Base-by-base conservation (phyloP, 2,888 invertebrate species). In the Osmoderma eremita region DNA sequence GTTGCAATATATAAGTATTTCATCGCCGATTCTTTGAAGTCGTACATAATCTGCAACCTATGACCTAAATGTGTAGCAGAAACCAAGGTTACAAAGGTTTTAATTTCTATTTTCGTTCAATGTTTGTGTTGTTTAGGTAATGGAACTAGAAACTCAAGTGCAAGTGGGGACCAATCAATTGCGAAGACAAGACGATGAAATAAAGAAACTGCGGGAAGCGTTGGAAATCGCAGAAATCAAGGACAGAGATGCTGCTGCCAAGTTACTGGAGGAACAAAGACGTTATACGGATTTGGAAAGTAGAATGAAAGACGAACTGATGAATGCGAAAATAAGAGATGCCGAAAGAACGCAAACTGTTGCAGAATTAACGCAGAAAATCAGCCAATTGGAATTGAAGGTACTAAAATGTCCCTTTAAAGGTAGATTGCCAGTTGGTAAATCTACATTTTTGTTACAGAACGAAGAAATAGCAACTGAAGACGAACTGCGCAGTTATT, bases 131-230 rank as follows among this genome's bases (percentile, higher is more conserved):
- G 50, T 73, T 48, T 70, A 89, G 88, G 90, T 91, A 0, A 94
- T 98, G 98, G 98, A 98, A 82, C 86, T 98, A 54, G 98, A 98
- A 82, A 97, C 98, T 1, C 97, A 97, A 80, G 93, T 94, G 49
- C 94, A 94, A 80, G 94, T 95, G 0, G 92, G 93, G 69, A 93
- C 93, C 20, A 95, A 95, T 82, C 94, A 94, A 80, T 82, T 94
- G 70, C 87, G 93, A 41, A 87, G 98, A 8, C 96, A 97, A 82
- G 98, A 98, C 77, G 97, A 97, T 69, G 97, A 97, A 78, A 91
- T 94, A 75, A 92, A 94, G 77, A 88, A 89, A 76, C 84, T 97
- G 63, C 88, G 91, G 48, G 94, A 94, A 69, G 89, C 90, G 69
- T 82, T 95, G 15, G 96, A 97, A 74, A 84, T 86, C 58, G 89